phyloP scores from a whole-genome alignment of 1,140 invertebrate species.

The Forficula auricularia region DNA sequence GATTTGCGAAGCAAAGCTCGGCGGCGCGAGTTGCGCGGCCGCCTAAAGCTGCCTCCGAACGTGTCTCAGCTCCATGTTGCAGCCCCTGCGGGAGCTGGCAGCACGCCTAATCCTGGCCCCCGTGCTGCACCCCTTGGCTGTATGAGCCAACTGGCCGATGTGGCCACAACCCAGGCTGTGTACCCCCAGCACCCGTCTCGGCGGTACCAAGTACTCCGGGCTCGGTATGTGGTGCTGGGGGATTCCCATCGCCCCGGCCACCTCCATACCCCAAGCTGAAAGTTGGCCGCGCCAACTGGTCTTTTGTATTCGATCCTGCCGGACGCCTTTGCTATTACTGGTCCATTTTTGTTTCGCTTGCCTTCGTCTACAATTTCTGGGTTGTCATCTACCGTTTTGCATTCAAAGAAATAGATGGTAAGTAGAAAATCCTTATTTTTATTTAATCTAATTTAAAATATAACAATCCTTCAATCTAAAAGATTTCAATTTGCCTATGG shows the following conservation, averaged over 20 bases:
- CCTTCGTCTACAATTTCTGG: conserved; percentile 98
- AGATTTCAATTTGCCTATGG: too few relatives aligned
- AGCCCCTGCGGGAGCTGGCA: conserved; percentile 20
- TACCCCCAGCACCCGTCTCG: background rate
- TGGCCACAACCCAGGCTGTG: background rate
- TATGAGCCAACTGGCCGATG: conserved; percentile 5
- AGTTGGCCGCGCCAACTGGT: conserved; percentile 50
- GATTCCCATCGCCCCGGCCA: background rate
- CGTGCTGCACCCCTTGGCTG: conserved; percentile 4
- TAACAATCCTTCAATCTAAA: too few relatives aligned
- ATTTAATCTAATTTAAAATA: too few relatives aligned
- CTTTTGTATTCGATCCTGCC: conserved; percentile 82
- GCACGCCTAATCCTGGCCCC: background rate
- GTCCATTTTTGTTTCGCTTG: conserved; percentile 92
- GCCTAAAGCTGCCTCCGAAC: conserved; percentile 43
- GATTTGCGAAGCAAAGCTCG: conserved; percentile 48
- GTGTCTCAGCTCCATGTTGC: conserved; percentile 26
- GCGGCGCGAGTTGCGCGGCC: conserved; percentile 42
- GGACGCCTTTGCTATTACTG: conserved; percentile 86
- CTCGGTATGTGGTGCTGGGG: conserved; percentile 22
- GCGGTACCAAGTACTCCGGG: too few relatives aligned
- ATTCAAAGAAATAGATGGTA: conserved; percentile 79
- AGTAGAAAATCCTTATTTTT: too few relatives aligned
- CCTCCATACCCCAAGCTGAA: conserved; percentile 16
- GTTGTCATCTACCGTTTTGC: conserved; percentile 96